phyloP scores from a whole-genome alignment of 53 echinoderm and acorn worm species.

The Crossaster papposus region DNA sequence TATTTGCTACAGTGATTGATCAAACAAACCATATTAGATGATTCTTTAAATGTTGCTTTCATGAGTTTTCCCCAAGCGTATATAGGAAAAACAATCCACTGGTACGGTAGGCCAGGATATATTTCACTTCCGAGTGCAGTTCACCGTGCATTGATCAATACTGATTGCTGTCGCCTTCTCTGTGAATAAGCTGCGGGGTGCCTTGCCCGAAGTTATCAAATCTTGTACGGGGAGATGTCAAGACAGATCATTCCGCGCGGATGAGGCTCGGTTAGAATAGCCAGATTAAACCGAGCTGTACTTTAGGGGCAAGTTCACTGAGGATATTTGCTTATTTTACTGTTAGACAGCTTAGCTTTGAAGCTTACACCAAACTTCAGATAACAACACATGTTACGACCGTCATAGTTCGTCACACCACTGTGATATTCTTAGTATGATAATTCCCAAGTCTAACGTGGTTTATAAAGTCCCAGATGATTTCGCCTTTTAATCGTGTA shows the following conservation, averaged over 20 bases:
- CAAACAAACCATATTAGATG: too few species aligned
- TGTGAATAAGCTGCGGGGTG: neutral
- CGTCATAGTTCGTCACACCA: too few species aligned
- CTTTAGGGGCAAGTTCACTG: neutral
- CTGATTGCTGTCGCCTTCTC: neutral
- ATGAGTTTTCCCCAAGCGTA: neutral
- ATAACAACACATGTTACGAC: too few species aligned
- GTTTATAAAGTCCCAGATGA: too few species aligned
- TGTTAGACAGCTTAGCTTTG: too few species aligned
- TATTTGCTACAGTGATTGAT: too few species aligned
- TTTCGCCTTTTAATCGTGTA: too few species aligned
- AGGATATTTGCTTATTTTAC: too few species aligned
- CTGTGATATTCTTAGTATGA: too few species aligned
- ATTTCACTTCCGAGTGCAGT: neutral
- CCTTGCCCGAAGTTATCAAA: conserved; percentile 1
- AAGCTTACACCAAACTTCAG: too few species aligned
- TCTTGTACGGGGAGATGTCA: conserved; percentile 8
- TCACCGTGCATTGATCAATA: neutral
- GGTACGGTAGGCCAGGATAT: neutral
- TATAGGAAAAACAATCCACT: neutral
- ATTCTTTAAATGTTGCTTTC: neutral
- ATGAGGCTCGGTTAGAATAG: neutral
- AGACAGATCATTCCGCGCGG: neutral
- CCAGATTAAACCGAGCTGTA: neutral
- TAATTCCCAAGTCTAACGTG: too few species aligned